Base-by-base conservation (phyloP, 2,888 invertebrate species). In the Diachrysia chrysitis region DNA sequence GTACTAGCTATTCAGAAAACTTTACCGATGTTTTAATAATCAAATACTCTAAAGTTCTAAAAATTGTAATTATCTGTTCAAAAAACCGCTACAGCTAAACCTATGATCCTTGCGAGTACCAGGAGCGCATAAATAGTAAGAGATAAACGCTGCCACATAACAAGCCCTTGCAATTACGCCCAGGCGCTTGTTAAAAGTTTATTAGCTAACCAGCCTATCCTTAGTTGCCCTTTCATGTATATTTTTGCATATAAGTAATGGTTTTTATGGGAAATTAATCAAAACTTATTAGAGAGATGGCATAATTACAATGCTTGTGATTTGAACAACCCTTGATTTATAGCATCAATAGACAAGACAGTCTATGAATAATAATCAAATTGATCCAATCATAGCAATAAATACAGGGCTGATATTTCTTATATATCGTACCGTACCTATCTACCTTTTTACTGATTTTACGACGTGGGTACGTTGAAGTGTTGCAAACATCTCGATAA, bases 161-260 rank as follows among this genome's bases (percentile, higher is more conserved):
- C 74, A 72, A 69, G 73, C 74, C 58, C 48, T 76, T 25, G 72
- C 75, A 83, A 83, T 83, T 79, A 83, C 73, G 59, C 66, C 70
- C 35, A 68, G 60, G 68, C 23, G 71, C 65, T 76, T 70, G 72
- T 69, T 71, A 71, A 66, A 67, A 81, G 73, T 79, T 82, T 84
- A 85, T 81, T 77, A 69, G 76, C 65, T 68, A 79, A 68, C 78
- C 70, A 67, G 64, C 62, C n/a, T 63, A 53, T 56, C 35, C 2
- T 46, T 25, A 32, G 53, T 58, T 42, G 54, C 19, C 1, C 59
- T 59, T 9, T 7, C 32, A 32, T 7, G 23, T 35, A 60, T 23
- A 60, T 5, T 53, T 53, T 60, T 61, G 23, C 29, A 56, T 56
- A 29, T 46, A 42, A 65, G 9, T 6, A 64, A 75, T 60, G 37